Evolutionary conservation across 2,113 vertebrate species (phyloP).

Genomic region (Corythornis cristatus): DNA sequence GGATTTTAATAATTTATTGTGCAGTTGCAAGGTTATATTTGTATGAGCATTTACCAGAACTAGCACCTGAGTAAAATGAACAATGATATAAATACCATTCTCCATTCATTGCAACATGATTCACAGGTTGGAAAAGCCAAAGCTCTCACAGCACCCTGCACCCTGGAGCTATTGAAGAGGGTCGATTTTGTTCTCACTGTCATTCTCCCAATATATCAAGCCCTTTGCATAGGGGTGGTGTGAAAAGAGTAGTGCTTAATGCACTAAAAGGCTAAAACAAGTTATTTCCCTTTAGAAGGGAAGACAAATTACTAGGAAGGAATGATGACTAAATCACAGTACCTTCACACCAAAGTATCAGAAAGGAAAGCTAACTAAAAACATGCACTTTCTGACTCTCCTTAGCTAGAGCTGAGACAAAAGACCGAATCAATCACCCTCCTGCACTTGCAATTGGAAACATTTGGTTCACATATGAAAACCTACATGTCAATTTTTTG

Average conservation of each 20-base stretch:
- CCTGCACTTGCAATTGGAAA: not conserved
- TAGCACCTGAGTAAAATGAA: not conserved
- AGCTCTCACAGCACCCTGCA: fast-evolving
- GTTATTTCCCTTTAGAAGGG: not conserved
- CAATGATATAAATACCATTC: not conserved
- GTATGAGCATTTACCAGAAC: not conserved
- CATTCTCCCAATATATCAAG: not conserved
- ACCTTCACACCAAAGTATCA: not conserved
- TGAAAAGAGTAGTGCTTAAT: not conserved
- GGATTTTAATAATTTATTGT: not conserved
- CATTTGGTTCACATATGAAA: not conserved
- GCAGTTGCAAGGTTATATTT: not conserved
- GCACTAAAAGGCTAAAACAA: not conserved
- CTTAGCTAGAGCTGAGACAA: not conserved
- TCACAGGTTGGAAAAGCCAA: not conserved
- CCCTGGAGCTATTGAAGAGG: not conserved
- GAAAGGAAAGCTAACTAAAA: not conserved
- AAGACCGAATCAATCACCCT: not conserved
- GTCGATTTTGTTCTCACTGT: not conserved
- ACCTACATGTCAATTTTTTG: not conserved
- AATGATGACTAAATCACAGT: not conserved
- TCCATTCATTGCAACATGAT: not conserved
- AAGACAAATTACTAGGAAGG: not conserved
- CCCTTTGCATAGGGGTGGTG: not conserved
- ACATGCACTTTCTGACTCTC: not conserved